These are phyloP conservation scores for Melipona quadrifasciata DNA, from an alignment of 1,140 invertebrate species.

Conservation along the genomic window DNA sequence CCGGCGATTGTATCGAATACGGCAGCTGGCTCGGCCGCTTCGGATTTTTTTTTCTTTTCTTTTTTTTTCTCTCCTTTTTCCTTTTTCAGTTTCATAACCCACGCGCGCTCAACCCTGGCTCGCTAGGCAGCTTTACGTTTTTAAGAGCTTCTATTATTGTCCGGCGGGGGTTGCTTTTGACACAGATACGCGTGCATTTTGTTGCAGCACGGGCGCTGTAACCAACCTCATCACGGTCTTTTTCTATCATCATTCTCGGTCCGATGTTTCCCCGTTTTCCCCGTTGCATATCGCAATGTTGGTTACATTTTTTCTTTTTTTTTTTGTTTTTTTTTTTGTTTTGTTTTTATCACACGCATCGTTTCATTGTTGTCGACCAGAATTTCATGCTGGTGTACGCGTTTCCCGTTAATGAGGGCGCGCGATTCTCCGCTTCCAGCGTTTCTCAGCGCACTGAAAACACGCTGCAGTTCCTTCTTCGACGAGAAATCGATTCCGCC, in stretches of 20 bases:
- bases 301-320: not conserved
- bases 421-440: not conserved
- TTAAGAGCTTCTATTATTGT: constrained; percentile 52
- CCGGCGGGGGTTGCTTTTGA: constrained; percentile 30
- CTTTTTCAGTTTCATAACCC: constrained; percentile 41
- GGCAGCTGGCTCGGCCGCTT: constrained; percentile 70
- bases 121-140: constrained; percentile 42
- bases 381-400: not conserved
- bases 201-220: not conserved
- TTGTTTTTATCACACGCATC: not conserved
- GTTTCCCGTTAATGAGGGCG: not conserved
- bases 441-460: not conserved
- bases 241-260: not conserved
- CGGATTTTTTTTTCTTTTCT: constrained; percentile 16
- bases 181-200: constrained; percentile 23
- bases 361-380: not conserved
- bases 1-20: constrained; percentile 73
- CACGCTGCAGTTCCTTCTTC: not conserved
- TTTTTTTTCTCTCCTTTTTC: not conserved
- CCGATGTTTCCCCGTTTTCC: not conserved
- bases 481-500: constrained; percentile 13
- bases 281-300: not conserved
- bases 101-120: constrained; percentile 30
- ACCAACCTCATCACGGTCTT: not conserved
- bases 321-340: no score